Conservation (phyloP, 2,113 vertebrate genomes). For the Osmerus mordax region DNA sequence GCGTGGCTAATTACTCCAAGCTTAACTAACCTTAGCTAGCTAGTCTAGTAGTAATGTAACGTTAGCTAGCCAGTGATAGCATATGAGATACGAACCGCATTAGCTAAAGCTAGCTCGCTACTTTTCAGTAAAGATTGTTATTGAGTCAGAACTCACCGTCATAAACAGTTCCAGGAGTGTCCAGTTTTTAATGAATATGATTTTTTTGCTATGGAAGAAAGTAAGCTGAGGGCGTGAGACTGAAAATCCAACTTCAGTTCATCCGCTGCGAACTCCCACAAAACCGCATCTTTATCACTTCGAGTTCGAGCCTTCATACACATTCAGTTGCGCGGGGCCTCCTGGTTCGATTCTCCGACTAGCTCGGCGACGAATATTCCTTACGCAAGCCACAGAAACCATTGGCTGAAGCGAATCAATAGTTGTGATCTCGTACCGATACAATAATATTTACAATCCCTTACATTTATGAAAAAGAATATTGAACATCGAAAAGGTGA, state of each 20-base stretch:
- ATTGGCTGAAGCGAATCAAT: conserved; percentile 55
- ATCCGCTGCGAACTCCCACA: conserved; percentile 54
- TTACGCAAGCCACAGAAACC: conserved; percentile 59
- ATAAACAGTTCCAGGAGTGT: conserved; percentile 77
- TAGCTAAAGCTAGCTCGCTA: conserved; percentile 8
- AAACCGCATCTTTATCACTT: conserved; percentile 58
- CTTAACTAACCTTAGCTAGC: too few species aligned
- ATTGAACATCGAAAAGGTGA: not conserved
- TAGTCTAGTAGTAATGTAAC: not conserved
- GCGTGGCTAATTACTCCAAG: too few species aligned
- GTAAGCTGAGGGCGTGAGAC: conserved; percentile 52
- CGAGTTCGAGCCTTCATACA: conserved; percentile 51
- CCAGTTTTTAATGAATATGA: conserved; percentile 71
- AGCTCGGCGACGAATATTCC: conserved; percentile 64
- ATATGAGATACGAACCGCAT: not conserved
- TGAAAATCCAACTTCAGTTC: conserved; percentile 67
- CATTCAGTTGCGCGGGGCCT: conserved; percentile 62
- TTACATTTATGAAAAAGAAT: conserved; percentile 10
- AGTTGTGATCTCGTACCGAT: conserved; percentile 46
- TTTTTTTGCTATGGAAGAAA: conserved; percentile 48
- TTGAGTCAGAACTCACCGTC: conserved; percentile 68
- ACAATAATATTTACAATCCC: conserved; percentile 40
- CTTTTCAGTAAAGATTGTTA: conserved; percentile 6
- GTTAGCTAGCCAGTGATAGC: not conserved
- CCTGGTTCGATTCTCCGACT: conserved; percentile 65